Conservation (phyloP, 2,888 invertebrate species). For the Drosophila kanekoi region DNA sequence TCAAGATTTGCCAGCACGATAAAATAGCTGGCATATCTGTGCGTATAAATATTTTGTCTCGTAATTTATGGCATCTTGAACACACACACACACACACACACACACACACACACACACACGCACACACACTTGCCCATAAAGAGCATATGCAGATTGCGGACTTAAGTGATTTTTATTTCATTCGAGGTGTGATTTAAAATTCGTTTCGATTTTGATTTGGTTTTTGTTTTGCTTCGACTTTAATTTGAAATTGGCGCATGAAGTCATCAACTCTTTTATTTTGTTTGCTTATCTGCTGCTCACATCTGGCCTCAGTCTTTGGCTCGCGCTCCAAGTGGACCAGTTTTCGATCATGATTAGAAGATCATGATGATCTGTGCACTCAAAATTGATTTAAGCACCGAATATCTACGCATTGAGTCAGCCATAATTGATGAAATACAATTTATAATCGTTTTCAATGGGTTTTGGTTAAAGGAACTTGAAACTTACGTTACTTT, state of each 20-base stretch:
- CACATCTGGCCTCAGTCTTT: slow-evolving; percentile 34
- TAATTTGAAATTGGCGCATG: slow-evolving; percentile 57
- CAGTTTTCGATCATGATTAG: slow-evolving; percentile 59
- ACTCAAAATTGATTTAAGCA: slow-evolving; percentile 49
- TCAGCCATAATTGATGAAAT: neutral
- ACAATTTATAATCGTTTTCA: too few species aligned
- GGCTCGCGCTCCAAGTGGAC: slow-evolving; percentile 61
- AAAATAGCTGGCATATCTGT: slow-evolving; percentile 54
- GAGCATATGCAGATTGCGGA: slow-evolving; percentile 52
- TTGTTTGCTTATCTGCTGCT: slow-evolving; percentile 35
- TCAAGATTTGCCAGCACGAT: slow-evolving; percentile 55
- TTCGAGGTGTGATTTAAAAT: slow-evolving; percentile 63
- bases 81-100: slow-evolving; percentile 8
- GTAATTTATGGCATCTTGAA: slow-evolving; percentile 59
- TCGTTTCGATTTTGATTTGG: slow-evolving; percentile 46
- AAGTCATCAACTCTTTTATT: slow-evolving; percentile 58
- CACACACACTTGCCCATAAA: slow-evolving; percentile 21
- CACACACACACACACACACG: neutral
- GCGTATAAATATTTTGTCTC: slow-evolving; percentile 43
- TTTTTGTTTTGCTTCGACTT: slow-evolving; percentile 23
- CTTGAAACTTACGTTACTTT: too few species aligned
- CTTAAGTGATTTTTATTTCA: slow-evolving; percentile 61
- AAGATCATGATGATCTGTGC: slow-evolving; percentile 47
- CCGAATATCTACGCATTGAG: neutral
- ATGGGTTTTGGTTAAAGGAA: too few species aligned